phyloP scores from a whole-genome alignment of 2,113 vertebrate species.

The Guaruba guarouba region DNA sequence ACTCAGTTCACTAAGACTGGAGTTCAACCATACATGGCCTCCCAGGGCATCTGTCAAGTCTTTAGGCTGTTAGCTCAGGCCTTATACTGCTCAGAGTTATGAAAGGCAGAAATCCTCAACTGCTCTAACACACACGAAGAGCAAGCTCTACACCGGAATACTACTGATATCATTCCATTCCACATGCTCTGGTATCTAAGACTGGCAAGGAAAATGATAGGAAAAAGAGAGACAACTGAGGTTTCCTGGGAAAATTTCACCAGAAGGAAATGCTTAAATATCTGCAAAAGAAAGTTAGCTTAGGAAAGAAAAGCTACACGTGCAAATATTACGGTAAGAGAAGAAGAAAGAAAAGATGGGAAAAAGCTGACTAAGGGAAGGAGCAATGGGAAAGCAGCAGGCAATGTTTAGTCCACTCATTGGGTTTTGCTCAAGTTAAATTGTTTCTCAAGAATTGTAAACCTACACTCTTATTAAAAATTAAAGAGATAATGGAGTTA shows the following conservation, averaged over 20 bases:
- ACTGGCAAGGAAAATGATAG: not conserved
- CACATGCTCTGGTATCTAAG: slow-evolving; percentile 27
- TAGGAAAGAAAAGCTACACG: slow-evolving; percentile 3
- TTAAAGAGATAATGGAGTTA: not conserved
- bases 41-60: not conserved
- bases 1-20: not conserved
- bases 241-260: not conserved
- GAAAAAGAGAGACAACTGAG: not conserved
- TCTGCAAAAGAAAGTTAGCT: not conserved
- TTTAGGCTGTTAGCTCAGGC: not conserved
- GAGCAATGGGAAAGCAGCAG: slow-evolving; percentile 8
- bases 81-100: not conserved
- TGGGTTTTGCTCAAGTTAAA: not conserved
- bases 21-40: not conserved
- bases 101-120: not conserved
- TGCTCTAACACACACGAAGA: not conserved
- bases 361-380: not conserved
- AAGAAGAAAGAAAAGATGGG: slow-evolving; percentile 7
- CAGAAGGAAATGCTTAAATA: not conserved
- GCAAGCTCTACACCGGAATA: not conserved
- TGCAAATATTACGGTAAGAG: not conserved
- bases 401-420: not conserved
- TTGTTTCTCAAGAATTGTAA: not conserved
- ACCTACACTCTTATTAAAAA: not conserved
- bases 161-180: not conserved